These are phyloP conservation scores for Aquatica leii DNA, from an alignment of 2,888 invertebrate species.

Conservation along the genomic window DNA sequence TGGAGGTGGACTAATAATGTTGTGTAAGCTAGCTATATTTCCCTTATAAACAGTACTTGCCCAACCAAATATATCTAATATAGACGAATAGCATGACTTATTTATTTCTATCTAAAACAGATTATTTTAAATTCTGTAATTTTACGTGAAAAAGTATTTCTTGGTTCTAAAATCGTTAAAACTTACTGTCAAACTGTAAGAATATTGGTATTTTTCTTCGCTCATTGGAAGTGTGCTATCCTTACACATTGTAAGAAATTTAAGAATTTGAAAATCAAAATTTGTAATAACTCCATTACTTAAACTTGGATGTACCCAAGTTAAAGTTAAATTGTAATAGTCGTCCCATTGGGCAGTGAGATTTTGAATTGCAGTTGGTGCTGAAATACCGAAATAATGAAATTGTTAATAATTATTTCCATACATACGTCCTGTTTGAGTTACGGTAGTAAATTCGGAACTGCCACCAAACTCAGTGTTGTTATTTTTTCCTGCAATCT, in stretches of 20 bases:
- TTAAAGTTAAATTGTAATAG: conserved; percentile 45
- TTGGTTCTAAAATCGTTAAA: too few species aligned
- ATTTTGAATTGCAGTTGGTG: conserved; percentile 42
- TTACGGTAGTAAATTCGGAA: background rate
- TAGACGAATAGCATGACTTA: conserved; percentile 18
- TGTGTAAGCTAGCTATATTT: too few species aligned
- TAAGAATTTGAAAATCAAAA: conserved; percentile 14
- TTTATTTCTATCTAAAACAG: conserved; percentile 18
- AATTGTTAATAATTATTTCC: background rate
- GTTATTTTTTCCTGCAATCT: conserved; percentile 20
- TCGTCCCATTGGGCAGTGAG: conserved; percentile 43
- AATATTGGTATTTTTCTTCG: conserved; percentile 31
- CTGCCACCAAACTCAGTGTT: background rate
- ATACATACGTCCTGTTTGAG: conserved; percentile 8
- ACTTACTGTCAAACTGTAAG: conserved; percentile 27
- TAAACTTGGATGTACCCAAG: conserved; percentile 50
- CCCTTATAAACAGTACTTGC: too few species aligned
- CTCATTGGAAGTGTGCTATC: background rate
- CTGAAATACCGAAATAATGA: conserved; percentile 29
- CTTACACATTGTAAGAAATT: conserved; percentile 3
- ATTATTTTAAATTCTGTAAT: background rate
- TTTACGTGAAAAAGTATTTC: background rate
- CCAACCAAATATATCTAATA: background rate
- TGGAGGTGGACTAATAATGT: conserved; percentile 20
- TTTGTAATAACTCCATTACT: conserved; percentile 25